Conservation (phyloP, 2,888 invertebrate species). For the Lagria hirta region DNA sequence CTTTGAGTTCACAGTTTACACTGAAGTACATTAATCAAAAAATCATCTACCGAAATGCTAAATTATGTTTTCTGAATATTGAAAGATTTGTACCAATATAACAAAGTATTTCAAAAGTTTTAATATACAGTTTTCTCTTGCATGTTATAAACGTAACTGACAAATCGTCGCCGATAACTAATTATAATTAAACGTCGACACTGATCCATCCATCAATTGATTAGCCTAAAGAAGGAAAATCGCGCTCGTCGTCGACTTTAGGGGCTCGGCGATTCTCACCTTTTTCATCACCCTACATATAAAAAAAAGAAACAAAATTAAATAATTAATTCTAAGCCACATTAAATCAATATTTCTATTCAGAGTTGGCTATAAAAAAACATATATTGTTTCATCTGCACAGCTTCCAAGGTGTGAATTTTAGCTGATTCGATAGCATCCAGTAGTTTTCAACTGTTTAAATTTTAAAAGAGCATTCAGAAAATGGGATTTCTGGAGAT, state of each 20-base stretch:
- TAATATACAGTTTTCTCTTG: conserved; percentile 34
- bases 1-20: conserved; percentile 46
- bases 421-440: no score
- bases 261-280: conserved; percentile 60
- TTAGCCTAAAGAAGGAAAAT: conserved; percentile 91
- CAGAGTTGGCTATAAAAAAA: no score
- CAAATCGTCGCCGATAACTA: conserved; percentile 23
- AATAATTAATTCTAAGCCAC: no score
- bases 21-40: conserved; percentile 40
- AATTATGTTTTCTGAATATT: conserved; percentile 33
- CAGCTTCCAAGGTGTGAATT: no score
- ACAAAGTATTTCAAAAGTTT: conserved; percentile 46
- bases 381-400: no score
- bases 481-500: no score
- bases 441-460: no score
- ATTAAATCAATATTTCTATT: no score
- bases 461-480: no score
- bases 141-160: conserved; percentile 21
- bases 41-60: conserved; percentile 36
- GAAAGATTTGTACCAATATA: conserved; percentile 49
- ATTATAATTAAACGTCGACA: conserved; percentile 30
- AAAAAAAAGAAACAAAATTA: no score
- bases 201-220: no score
- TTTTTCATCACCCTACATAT: conserved; percentile 37
- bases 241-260: conserved; percentile 93